Conservation (phyloP, 2,888 invertebrate species). For the Ischnura elegans region DNA sequence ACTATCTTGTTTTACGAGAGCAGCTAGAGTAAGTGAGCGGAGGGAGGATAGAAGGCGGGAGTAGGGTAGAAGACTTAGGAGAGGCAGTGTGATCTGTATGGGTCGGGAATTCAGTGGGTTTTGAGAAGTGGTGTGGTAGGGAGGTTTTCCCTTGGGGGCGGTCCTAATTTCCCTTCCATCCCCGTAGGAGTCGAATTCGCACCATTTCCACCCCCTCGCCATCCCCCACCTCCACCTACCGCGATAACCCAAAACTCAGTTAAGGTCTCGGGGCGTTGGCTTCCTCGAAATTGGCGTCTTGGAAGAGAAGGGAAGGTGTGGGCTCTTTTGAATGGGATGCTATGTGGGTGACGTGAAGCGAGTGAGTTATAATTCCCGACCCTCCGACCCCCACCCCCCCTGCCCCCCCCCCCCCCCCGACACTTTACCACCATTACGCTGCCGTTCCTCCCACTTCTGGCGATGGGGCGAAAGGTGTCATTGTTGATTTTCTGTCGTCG, state of each 20-base stretch:
- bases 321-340: neutral
- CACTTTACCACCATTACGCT: neutral
- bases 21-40: too few relatives aligned
- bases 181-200: constrained; percentile 18
- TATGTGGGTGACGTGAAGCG: neutral
- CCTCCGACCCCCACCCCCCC: neutral
- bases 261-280: constrained; percentile 22
- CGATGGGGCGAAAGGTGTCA: neutral
- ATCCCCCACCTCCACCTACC: neutral
- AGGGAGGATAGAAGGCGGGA: too few relatives aligned
- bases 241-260: constrained; percentile 40
- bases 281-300: constrained; percentile 58
- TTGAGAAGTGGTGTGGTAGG: neutral
- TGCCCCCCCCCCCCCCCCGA: too few relatives aligned
- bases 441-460: neutral
- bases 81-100: too few relatives aligned
- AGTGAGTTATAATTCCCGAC: constrained; percentile 19
- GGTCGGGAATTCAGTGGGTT: neutral
- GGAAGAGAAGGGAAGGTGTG: neutral
- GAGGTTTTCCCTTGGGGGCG: too few relatives aligned
- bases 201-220: neutral
- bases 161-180: constrained; percentile 35
- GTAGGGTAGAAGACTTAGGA: too few relatives aligned
- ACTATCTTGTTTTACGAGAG: too few relatives aligned
- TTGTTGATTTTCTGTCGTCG: neutral